A percentile compares a stretch with the other conserved stretches of the same genome.
Conservation (phyloP, 2,797 vertebrate genomes). For the Pelobates cultripes region DNA sequence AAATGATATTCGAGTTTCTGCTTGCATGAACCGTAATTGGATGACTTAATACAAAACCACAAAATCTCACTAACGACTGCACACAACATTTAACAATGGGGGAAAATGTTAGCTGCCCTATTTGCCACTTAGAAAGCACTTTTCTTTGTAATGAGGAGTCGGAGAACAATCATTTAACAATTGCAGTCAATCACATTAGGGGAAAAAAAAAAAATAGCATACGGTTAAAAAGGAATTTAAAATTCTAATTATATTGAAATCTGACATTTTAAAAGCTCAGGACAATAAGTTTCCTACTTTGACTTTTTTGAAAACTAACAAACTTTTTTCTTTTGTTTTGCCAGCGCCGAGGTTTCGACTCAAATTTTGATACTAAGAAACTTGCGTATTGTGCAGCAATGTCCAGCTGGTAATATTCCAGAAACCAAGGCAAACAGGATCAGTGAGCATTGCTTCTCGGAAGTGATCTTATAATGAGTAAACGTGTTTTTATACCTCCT, state of each 20-base stretch:
- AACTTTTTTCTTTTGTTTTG: neutral
- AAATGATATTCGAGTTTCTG: constrained; percentile 11
- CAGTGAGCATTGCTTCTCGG: constrained; percentile 1
- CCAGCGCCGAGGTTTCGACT: neutral
- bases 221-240: constrained; percentile 12
- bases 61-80: constrained; percentile 8
- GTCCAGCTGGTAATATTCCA: neutral
- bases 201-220: neutral
- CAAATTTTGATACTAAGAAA: neutral
- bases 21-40: constrained; percentile 11
- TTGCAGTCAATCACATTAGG: constrained; percentile 17
- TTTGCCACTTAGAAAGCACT: constrained; percentile 29
- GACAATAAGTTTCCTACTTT: neutral
- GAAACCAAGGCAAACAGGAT: neutral
- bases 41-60: constrained; percentile 18
- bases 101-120: constrained; percentile 21
- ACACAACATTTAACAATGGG: constrained; percentile 35
- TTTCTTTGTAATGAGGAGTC: constrained; percentile 10
- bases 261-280: constrained; percentile 18
- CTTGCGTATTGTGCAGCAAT: neutral
- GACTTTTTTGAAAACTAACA: neutral
- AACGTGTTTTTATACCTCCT: neutral
- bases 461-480: neutral
- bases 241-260: constrained; percentile 24
- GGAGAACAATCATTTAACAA: constrained; percentile 5